A percentile compares a stretch with the other conserved stretches of the same genome.
Conservation (phyloP, 2,113 vertebrate species). For the Cardinalis cardinalis region DNA sequence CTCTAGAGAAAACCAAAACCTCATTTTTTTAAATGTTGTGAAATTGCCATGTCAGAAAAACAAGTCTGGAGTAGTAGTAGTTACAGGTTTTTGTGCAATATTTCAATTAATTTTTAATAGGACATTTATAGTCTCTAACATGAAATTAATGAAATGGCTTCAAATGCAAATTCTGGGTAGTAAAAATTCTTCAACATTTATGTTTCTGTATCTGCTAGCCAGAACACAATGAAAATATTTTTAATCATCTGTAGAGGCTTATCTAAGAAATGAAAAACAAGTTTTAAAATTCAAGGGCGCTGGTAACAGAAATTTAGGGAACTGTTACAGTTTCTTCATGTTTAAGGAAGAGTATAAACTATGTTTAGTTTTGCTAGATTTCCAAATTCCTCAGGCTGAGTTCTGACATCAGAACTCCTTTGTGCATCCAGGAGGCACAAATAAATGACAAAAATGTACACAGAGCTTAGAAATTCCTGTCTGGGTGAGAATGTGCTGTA, state of each 20-base stretch:
- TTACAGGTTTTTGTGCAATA: not conserved
- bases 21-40: not conserved
- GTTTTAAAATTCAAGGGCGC: not conserved
- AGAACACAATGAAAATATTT: not conserved
- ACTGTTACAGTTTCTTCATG: not conserved
- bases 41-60: not conserved
- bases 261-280: not conserved
- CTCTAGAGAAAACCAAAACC: not conserved
- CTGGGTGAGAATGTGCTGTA: not conserved
- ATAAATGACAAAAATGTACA: not conserved
- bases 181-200: not conserved
- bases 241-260: not conserved
- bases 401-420: not conserved
- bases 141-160: not conserved
- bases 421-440: not conserved
- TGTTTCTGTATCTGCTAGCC: not conserved
- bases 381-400: not conserved
- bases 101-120: slow-evolving; percentile 12
- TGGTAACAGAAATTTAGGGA: not conserved
- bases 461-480: not conserved
- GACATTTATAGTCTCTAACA: not conserved
- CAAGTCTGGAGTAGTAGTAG: not conserved
- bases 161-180: not conserved
- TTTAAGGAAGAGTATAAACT: not conserved
- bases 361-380: not conserved